Conservation (phyloP, 2,888 invertebrate species). For the Odontothrips loti region DNA sequence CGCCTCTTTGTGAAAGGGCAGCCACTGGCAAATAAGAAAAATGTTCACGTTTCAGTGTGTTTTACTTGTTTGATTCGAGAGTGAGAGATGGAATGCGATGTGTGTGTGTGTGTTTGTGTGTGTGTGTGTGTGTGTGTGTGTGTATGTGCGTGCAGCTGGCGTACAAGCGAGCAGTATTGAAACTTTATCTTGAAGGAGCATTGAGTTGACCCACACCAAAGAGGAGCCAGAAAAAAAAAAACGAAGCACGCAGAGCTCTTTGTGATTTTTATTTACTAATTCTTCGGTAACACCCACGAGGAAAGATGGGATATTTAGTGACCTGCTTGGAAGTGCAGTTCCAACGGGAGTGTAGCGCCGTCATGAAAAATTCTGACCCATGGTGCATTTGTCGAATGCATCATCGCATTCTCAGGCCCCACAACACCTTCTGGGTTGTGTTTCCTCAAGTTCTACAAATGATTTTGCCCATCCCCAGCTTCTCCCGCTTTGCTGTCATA, state of each 20-base stretch:
- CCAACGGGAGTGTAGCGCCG: not conserved
- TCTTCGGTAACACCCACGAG: not conserved
- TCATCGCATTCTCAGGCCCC: too few relatives aligned
- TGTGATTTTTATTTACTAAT: not conserved
- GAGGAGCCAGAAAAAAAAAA: not conserved
- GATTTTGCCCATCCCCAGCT: too few relatives aligned
- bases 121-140: not conserved
- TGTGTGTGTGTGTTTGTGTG: not conserved
- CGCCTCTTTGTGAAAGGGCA: conserved; percentile 17
- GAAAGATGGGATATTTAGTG: not conserved
- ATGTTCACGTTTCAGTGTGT: conserved; percentile 24
- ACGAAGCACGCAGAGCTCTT: not conserved
- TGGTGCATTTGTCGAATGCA: too few relatives aligned
- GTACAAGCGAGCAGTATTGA: not conserved
- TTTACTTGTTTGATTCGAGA: conserved; percentile 20
- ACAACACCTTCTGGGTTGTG: too few relatives aligned
- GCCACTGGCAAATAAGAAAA: conserved; percentile 16
- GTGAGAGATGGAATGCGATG: not conserved
- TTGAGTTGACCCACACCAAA: not conserved
- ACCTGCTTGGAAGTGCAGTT: not conserved
- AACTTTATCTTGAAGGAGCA: not conserved
- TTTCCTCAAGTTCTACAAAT: too few relatives aligned
- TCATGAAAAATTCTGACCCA: not conserved
- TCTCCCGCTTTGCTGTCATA: too few relatives aligned
- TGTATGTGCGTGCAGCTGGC: not conserved